Percentiles rank a stretch among this genome's conserved stretches.
These are phyloP conservation scores for Listronotus bonariensis DNA, from an alignment of 1,140 invertebrate genomes.

Conservation along the genomic window DNA sequence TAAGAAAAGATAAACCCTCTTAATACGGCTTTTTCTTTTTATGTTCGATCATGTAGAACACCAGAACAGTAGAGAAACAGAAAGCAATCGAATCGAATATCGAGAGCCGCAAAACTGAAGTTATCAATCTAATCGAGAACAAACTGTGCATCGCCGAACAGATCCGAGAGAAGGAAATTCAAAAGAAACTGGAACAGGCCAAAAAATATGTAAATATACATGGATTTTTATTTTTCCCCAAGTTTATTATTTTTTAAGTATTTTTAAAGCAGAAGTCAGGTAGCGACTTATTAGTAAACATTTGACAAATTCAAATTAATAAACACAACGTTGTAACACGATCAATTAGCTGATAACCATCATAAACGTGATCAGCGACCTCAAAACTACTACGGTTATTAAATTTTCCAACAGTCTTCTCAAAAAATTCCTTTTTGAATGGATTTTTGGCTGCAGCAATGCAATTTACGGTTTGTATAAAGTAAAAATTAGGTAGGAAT, in stretches of 20 bases:
- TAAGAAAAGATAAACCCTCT: not conserved
- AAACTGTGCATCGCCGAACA: slow-evolving; percentile 76
- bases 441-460: too few species aligned
- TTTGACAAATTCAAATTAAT: too few species aligned
- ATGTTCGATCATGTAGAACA: slow-evolving; percentile 44
- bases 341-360: too few species aligned
- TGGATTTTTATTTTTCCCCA: slow-evolving; percentile 3
- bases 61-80: slow-evolving; percentile 55
- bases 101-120: slow-evolving; percentile 67
- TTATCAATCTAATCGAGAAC: slow-evolving; percentile 71
- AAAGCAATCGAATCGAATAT: slow-evolving; percentile 63
- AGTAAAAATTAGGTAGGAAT: too few species aligned
- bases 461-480: too few species aligned
- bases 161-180: slow-evolving; percentile 78
- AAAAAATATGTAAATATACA: slow-evolving; percentile 71
- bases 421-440: too few species aligned
- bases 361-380: too few species aligned
- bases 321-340: too few species aligned
- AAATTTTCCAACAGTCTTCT: too few species aligned
- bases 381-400: too few species aligned
- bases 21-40: slow-evolving; percentile 29
- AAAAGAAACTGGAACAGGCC: slow-evolving; percentile 77
- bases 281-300: too few species aligned
- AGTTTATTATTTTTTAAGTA: not conserved
- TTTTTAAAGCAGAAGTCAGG: too few species aligned